phyloP scores from a whole-genome alignment of 2,797 vertebrate genomes.

The Hemibagrus guttatus region DNA sequence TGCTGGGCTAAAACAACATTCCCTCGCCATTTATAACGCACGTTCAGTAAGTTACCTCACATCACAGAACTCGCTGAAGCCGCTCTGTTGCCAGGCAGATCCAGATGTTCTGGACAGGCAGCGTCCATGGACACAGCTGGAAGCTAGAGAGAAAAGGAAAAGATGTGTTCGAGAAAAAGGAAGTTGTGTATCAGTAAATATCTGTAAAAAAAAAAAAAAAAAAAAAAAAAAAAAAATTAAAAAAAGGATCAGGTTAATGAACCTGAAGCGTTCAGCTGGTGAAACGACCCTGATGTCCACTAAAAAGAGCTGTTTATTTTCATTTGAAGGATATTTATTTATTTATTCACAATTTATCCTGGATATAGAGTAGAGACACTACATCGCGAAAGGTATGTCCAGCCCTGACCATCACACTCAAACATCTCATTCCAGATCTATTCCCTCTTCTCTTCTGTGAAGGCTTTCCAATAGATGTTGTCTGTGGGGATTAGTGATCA shows the following conservation, averaged over 20 bases:
- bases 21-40: not conserved
- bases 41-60: conserved; percentile 38
- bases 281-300: not conserved
- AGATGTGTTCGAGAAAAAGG: not conserved
- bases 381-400: not conserved
- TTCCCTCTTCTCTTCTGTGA: not conserved
- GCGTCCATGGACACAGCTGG: conserved; percentile 32
- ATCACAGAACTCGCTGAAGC: conserved; percentile 40
- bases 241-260: not conserved
- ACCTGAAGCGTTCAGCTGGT: not conserved
- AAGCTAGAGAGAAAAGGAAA: not conserved
- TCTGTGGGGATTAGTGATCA: not conserved
- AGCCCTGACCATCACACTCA: not conserved
- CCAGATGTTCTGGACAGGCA: conserved; percentile 18
- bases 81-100: conserved; percentile 53
- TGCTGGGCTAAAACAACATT: not conserved
- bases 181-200: not conserved
- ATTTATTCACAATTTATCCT: too few relatives aligned
- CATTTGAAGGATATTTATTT: not conserved
- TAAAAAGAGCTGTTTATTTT: not conserved
- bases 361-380: too few relatives aligned
- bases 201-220: too few relatives aligned
- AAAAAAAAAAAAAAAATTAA: too few relatives aligned
- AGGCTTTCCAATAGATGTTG: not conserved
- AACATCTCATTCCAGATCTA: not conserved